These are phyloP conservation scores for Macrobrachium nipponense DNA, from an alignment of 1,140 invertebrate genomes.

Conservation along the genomic window DNA sequence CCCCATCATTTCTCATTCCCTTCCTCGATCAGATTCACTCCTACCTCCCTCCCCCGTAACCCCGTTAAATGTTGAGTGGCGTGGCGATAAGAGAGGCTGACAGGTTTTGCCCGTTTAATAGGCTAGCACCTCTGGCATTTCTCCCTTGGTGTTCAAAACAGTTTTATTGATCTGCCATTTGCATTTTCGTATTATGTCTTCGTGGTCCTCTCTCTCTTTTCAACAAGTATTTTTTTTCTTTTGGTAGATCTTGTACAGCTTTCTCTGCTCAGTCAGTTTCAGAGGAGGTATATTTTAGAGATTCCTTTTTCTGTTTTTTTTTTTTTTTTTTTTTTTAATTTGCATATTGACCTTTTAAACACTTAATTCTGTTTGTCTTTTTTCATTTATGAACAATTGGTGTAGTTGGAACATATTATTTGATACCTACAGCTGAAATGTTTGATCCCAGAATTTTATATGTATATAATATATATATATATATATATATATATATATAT, in stretches of 20 bases:
- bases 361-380: neutral
- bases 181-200: conserved; percentile 7
- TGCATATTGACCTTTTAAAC: neutral
- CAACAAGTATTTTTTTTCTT: neutral
- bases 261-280: neutral
- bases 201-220: neutral
- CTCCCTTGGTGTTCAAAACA: conserved; percentile 24
- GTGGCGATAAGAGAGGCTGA: neutral
- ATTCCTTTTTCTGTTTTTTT: neutral
- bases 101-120: neutral
- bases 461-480: neutral
- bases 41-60: neutral
- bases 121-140: conserved; percentile 17
- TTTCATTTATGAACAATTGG: conserved; percentile 19
- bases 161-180: conserved; percentile 33
- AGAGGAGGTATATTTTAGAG: neutral
- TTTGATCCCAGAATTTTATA: no score
- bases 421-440: neutral
- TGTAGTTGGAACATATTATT: neutral
- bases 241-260: neutral
- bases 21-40: neutral
- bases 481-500: conserved; percentile 9
- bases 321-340: neutral
- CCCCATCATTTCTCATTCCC: neutral
- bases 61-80: neutral